Conservation (phyloP, 2,797 vertebrate species). For the Eutrigla gurnardus region DNA sequence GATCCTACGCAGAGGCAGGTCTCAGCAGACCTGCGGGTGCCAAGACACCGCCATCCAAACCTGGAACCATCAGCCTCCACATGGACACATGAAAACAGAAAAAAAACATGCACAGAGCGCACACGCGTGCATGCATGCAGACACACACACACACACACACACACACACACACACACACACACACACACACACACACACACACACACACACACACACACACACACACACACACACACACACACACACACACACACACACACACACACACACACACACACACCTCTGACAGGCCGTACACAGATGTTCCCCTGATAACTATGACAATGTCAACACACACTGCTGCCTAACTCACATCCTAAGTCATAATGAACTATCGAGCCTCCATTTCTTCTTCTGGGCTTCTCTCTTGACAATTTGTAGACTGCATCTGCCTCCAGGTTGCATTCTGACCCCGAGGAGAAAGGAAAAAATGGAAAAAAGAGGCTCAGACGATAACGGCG, state of each 20-base stretch:
- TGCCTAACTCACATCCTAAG: slow-evolving; percentile 68
- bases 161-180: slow-evolving; percentile 26
- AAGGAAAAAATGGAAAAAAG: slow-evolving; percentile 38
- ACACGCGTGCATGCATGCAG: slow-evolving; percentile 59
- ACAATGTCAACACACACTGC: slow-evolving; percentile 78
- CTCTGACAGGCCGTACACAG: slow-evolving; percentile 77
- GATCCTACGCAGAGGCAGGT: slow-evolving; percentile 80
- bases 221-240: slow-evolving; percentile 63
- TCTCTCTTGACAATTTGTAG: slow-evolving; percentile 74
- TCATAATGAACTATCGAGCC: slow-evolving; percentile 74
- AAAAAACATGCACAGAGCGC: slow-evolving; percentile 36
- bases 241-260: slow-evolving; percentile 62
- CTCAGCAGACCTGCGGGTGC: slow-evolving; percentile 78
- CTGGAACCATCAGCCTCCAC: slow-evolving; percentile 75
- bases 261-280: slow-evolving; percentile 41
- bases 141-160: slow-evolving; percentile 61
- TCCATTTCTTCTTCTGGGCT: slow-evolving; percentile 63
- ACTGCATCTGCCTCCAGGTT: slow-evolving; percentile 62
- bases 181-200: slow-evolving; percentile 42
- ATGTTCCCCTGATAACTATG: slow-evolving; percentile 73
- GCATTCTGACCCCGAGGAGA: slow-evolving; percentile 66
- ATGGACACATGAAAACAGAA: slow-evolving; percentile 68
- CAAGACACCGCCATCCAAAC: slow-evolving; percentile 77
- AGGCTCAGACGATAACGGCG: slow-evolving; percentile 37
- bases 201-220: slow-evolving; percentile 40